Conservation (phyloP, 1,140 invertebrate species). For the Medauroidea extradentata region DNA sequence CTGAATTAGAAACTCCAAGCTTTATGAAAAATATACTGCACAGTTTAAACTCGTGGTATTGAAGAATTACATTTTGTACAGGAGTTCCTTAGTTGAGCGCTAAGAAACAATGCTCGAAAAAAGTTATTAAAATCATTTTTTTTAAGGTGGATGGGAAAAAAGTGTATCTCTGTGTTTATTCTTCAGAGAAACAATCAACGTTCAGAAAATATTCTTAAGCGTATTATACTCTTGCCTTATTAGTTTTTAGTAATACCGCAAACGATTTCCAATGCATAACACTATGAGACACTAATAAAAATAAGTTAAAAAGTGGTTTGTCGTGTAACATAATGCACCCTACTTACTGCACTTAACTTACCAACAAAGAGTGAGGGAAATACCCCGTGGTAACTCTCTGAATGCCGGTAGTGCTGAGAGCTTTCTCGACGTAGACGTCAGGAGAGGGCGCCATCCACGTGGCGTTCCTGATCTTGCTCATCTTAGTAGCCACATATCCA, state of each 20-base stretch:
- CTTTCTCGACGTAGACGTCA: slow-evolving; percentile 67
- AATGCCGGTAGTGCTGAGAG: slow-evolving; percentile 73
- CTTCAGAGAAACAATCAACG: not conserved
- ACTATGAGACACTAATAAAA: not conserved
- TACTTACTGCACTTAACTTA: slow-evolving; percentile 32
- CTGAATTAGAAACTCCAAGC: not conserved
- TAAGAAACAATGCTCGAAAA: too few species aligned
- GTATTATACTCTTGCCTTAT: not conserved
- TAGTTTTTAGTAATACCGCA: not conserved
- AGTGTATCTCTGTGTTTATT: not conserved
- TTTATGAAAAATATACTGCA: too few species aligned
- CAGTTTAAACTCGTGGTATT: too few species aligned
- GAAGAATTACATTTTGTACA: too few species aligned
- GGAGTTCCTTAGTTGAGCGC: too few species aligned
- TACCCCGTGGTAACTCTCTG: slow-evolving; percentile 72
- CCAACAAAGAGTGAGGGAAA: slow-evolving; percentile 64
- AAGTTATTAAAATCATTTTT: too few species aligned
- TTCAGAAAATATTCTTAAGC: not conserved
- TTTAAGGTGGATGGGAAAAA: too few species aligned
- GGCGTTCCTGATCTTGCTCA: slow-evolving; percentile 80
- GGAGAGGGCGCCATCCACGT: slow-evolving; percentile 76
- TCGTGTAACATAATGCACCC: not conserved
- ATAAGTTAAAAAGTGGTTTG: not conserved
- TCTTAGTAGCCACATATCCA: slow-evolving; percentile 88
- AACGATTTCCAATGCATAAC: not conserved